Evolutionary conservation across 1,140 invertebrate genomes (phyloP).

Genomic region (Temnothorax longispinosus): DNA sequence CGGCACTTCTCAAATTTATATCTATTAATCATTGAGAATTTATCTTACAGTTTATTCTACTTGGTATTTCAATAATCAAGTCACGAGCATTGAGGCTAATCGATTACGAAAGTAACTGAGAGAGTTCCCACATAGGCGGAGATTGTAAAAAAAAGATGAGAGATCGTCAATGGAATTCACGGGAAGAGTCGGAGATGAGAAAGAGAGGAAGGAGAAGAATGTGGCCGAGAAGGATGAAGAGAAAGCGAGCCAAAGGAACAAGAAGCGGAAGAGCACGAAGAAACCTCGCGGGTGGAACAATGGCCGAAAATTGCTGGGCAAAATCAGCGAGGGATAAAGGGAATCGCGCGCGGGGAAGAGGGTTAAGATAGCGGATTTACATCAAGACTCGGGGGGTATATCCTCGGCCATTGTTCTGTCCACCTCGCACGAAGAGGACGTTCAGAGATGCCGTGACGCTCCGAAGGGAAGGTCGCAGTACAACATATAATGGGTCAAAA

Average conservation of each 20-base stretch:
- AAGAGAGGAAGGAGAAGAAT: background rate
- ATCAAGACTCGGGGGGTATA: conserved; percentile 42
- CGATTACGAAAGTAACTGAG: background rate
- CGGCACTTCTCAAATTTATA: background rate
- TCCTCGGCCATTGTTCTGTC: conserved; percentile 57
- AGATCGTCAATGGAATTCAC: background rate
- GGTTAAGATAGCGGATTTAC: conserved; percentile 64
- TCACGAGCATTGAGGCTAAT: background rate
- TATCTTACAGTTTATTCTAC: background rate
- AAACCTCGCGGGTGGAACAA: conserved; percentile 63
- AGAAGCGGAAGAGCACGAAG: conserved; percentile 50
- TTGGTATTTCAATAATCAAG: background rate
- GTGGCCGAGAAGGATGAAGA: background rate
- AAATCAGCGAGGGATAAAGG: conserved; percentile 46
- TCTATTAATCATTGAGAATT: background rate
- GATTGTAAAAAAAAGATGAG: background rate
- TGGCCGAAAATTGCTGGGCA: conserved; percentile 69
- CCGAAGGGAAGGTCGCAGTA: background rate
- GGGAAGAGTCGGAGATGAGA: conserved; percentile 4
- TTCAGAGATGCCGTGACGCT: background rate
- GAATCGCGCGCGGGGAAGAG: background rate
- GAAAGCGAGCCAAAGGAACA: background rate
- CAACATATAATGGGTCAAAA: conserved; percentile 18
- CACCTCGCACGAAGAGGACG: conserved; percentile 3
- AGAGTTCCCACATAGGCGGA: background rate